phyloP scores from a whole-genome alignment of 2,113 vertebrate genomes.

The Castor canadensis region DNA sequence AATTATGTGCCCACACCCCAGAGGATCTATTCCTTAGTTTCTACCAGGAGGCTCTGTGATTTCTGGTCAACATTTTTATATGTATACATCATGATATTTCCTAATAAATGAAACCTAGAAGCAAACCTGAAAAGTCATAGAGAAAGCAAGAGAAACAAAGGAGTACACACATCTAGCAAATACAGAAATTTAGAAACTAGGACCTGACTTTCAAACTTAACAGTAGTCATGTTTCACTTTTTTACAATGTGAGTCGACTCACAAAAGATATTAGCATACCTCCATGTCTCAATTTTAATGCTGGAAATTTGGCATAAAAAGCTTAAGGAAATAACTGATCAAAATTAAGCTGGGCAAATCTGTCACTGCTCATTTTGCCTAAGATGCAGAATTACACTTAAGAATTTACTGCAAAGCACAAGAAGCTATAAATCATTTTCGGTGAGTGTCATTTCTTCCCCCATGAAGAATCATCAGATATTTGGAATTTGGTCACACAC shows the following conservation, averaged over 20 bases:
- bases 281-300: neutral
- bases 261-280: neutral
- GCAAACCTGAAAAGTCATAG: neutral
- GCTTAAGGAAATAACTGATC: constrained; percentile 16
- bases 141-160: neutral
- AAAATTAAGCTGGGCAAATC: neutral
- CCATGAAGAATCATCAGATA: neutral
- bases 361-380: neutral
- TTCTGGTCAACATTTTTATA: neutral
- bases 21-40: neutral
- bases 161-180: neutral
- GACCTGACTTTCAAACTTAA: neutral
- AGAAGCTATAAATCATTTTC: constrained; percentile 6
- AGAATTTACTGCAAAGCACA: neutral
- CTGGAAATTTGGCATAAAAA: neutral
- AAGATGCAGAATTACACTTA: neutral
- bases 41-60: neutral
- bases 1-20: neutral
- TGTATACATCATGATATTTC: neutral
- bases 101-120: neutral
- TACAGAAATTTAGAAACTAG: neutral
- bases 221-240: neutral
- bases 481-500: constrained; percentile 49
- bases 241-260: neutral
- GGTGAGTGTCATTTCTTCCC: neutral